Conservation (phyloP, 2,888 invertebrate genomes). For the Chrysopilus asiliformis region DNA sequence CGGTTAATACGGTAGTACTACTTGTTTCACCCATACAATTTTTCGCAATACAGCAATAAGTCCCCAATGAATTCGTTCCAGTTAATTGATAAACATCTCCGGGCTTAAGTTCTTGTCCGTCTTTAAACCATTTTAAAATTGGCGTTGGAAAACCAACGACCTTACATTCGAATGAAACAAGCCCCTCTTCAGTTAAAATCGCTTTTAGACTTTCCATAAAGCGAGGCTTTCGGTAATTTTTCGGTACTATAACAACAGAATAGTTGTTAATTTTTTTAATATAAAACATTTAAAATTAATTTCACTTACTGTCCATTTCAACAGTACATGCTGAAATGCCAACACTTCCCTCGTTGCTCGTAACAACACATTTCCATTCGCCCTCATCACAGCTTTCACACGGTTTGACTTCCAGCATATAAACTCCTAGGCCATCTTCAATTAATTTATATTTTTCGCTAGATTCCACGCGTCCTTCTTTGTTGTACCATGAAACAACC, state of each 20-base stretch:
- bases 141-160: constrained; percentile 88
- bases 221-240: constrained; percentile 76
- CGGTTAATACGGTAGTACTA: constrained; percentile 73
- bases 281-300: neutral
- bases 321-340: constrained; percentile 63
- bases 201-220: constrained; percentile 85
- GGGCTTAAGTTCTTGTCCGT: constrained; percentile 80
- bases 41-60: constrained; percentile 76
- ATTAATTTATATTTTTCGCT: constrained; percentile 56
- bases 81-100: constrained; percentile 87
- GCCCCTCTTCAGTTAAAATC: constrained; percentile 77
- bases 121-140: constrained; percentile 78
- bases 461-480: constrained; percentile 60
- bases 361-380: constrained; percentile 81
- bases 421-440: constrained; percentile 74
- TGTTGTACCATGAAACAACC: constrained; percentile 74
- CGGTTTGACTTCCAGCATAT: constrained; percentile 58
- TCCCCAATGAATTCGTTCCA: constrained; percentile 77
- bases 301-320: constrained; percentile 59
- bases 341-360: constrained; percentile 58
- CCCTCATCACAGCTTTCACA: constrained; percentile 74
- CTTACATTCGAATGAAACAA: constrained; percentile 87
- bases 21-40: constrained; percentile 86
- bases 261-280: constrained; percentile 4
- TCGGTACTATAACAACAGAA: constrained; percentile 57